Percentiles rank a stretch among this genome's conserved stretches.
phyloP scores from a whole-genome alignment of 2,888 invertebrate genomes.

The Desoria tigrina region DNA sequence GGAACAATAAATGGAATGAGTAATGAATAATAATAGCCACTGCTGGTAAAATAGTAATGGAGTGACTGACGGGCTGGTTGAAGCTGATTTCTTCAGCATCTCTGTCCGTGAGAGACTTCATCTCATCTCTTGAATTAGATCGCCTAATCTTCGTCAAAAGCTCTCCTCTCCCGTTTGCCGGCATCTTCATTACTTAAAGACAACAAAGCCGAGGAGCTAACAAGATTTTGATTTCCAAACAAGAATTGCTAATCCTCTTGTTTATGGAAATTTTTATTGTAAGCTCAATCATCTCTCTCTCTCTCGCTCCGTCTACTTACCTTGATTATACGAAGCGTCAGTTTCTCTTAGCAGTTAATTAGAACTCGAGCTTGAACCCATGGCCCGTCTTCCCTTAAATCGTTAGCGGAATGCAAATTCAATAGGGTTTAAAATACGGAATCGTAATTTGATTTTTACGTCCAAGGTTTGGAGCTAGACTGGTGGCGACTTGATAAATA shows the following conservation, averaged over 20 bases:
- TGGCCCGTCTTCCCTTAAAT: no score
- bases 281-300: neutral
- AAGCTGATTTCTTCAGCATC: neutral
- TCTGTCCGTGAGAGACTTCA: conserved; percentile 1
- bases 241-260: conserved; percentile 1
- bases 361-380: neutral
- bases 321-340: neutral
- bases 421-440: no score
- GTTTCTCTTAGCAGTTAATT: neutral
- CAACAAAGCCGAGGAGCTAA: conserved; percentile 11
- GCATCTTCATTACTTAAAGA: conserved; percentile 1
- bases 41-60: conserved; percentile 6
- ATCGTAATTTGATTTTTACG: no score
- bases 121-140: conserved; percentile 9
- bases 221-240: neutral
- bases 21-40: conserved; percentile 31
- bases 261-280: neutral
- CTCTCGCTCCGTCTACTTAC: neutral
- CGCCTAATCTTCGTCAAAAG: conserved; percentile 6
- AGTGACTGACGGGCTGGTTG: conserved; percentile 15
- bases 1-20: conserved; percentile 27
- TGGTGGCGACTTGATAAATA: no score
- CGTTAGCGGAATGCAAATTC: no score
- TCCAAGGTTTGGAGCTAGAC: no score
- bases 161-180: neutral